phyloP scores from a whole-genome alignment of 2,888 invertebrate genomes.

The Copidosoma aretas region DNA sequence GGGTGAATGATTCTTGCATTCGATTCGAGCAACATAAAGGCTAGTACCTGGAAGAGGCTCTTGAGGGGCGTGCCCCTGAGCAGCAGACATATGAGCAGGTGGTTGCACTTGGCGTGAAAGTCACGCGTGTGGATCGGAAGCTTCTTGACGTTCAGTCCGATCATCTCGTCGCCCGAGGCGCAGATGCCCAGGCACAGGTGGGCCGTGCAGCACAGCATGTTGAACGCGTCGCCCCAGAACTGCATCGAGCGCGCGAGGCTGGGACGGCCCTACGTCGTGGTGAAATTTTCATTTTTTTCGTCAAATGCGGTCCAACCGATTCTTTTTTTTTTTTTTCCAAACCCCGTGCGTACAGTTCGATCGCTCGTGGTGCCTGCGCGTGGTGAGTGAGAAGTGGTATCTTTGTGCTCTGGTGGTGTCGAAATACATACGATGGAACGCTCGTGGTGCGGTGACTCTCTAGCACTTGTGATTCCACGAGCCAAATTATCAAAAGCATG shows the following conservation, averaged over 20 bases:
- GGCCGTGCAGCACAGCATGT: conserved; percentile 77
- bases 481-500: too few species aligned
- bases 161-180: conserved; percentile 62
- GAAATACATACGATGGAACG: too few species aligned
- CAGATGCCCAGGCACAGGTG: conserved; percentile 67
- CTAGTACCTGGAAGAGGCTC: conserved; percentile 74
- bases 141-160: conserved; percentile 67
- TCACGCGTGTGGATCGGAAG: conserved; percentile 78
- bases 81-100: conserved; percentile 76
- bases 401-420: too few species aligned
- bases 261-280: conserved; percentile 68
- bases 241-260: conserved; percentile 66
- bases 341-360: too few species aligned
- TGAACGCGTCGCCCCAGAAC: conserved; percentile 64
- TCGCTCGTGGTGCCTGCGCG: too few species aligned
- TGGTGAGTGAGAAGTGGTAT: too few species aligned
- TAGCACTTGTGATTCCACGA: too few species aligned
- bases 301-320: too few species aligned
- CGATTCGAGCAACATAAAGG: background rate
- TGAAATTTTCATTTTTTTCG: background rate
- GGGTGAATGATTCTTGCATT: too few species aligned
- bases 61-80: conserved; percentile 79
- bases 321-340: background rate
- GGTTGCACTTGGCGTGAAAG: conserved; percentile 83
- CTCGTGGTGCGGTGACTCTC: too few species aligned